Conservation (phyloP, 2,797 vertebrate species). For the Hozukius guyotensis region DNA sequence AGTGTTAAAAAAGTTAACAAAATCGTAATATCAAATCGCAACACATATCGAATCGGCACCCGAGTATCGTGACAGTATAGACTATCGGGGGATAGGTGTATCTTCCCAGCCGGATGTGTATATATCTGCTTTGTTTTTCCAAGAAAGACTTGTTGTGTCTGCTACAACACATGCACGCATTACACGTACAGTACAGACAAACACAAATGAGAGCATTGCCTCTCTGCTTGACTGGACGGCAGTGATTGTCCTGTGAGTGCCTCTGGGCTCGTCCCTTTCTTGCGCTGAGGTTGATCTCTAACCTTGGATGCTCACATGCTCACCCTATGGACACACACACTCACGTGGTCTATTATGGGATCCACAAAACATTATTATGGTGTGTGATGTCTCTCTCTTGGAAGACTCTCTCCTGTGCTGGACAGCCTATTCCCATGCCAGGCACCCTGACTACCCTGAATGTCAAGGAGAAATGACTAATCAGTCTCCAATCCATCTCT, state of each 20-base stretch:
- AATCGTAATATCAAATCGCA: no score
- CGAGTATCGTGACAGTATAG: no score
- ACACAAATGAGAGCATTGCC: background rate
- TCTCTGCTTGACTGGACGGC: conserved; percentile 14
- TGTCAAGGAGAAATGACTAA: conserved; percentile 70
- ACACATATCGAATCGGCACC: no score
- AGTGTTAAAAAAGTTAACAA: no score
- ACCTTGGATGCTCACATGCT: conserved; percentile 19
- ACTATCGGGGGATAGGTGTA: no score
- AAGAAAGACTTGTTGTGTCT: conserved; percentile 14
- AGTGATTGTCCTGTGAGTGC: conserved; percentile 31
- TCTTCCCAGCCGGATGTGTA: no score
- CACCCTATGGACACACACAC: background rate
- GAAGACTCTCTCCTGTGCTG: conserved; percentile 9
- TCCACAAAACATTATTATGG: conserved; percentile 38
- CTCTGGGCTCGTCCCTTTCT: conserved; percentile 29
- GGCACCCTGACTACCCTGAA: conserved; percentile 34
- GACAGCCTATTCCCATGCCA: conserved; percentile 32
- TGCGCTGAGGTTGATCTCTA: conserved; percentile 22
- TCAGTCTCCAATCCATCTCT: conserved; percentile 52
- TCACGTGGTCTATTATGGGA: background rate
- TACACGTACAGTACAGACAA: background rate
- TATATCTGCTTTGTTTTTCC: background rate
- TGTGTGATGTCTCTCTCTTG: conserved; percentile 38
- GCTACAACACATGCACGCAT: background rate